Evolutionary conservation across 2,113 vertebrate genomes (phyloP), one percentile per base, ranked within the genome.

Genomic region (Aptenodytes forsteri): DNA sequence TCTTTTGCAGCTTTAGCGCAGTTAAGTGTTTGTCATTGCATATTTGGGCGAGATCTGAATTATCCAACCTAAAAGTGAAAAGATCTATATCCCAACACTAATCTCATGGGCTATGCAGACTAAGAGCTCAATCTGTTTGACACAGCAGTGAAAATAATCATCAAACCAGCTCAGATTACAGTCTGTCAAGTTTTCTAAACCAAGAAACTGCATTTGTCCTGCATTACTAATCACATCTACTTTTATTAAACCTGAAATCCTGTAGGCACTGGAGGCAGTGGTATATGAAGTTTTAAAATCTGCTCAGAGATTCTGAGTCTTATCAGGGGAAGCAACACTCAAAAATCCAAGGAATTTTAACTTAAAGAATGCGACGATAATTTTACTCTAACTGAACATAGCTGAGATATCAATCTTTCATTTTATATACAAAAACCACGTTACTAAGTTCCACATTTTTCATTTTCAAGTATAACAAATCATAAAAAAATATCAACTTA

Each of bases 161-260:
- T 36, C 54, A 69, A 62, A 83, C 14, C 26, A 80, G n/a, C 26
- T 86, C 46, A 91, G 54, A 77, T 80, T 86, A 69, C 36, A 66
- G 70, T 58, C 67, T 77, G 16, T 54, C 58, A 54, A 50, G 50
- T 85, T 91, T 89, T 91, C 40, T 73, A 90, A 58, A 83, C 38
- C 29, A 62, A 55, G n/a, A 80, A 90, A 88, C 11, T 54, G 12
- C 32, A 50, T 87, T 94, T 73, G 40, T 83, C 73, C 62, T 64
- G 26, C 58, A 71, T 62, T 85, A 71, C 34, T 66, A 93, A 83
- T 75, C 75, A 86, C 22, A 50, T 69, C 32, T 93, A 42, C 30
- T 86, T 94, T 73, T 88, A 77, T 61, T 69, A 86, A 93, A 46
- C 18, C 42, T 80, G 55, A 96, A 94, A 93, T 85, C 77, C 46